These are phyloP conservation scores for Tethea ocularis DNA, from an alignment of 2,888 invertebrate genomes.

Conservation along the genomic window DNA sequence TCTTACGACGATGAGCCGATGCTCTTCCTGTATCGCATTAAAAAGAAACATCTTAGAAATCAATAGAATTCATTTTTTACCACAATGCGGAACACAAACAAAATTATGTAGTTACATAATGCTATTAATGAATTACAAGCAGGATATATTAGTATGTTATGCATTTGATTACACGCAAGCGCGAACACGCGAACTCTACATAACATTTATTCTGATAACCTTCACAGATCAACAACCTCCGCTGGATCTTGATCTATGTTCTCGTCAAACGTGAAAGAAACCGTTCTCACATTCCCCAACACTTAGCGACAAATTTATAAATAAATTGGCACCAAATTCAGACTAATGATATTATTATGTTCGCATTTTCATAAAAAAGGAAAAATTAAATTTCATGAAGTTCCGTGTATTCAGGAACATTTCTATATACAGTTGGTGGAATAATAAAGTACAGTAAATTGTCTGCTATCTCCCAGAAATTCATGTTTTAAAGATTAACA, in stretches of 20 bases:
- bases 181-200: slow-evolving; percentile 1
- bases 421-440: neutral
- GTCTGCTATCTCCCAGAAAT: slow-evolving; percentile 1
- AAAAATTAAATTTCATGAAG: neutral
- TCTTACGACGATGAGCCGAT: neutral
- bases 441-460: neutral
- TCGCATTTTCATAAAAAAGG: neutral
- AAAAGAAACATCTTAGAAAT: slow-evolving; percentile 4
- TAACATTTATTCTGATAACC: neutral
- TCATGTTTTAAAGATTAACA: slow-evolving; percentile 1
- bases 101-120: neutral
- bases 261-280: neutral
- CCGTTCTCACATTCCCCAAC: no score
- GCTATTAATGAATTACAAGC: slow-evolving; percentile 5
- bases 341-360: neutral
- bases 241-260: neutral
- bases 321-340: neutral
- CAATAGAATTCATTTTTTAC: neutral
- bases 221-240: slow-evolving; percentile 3
- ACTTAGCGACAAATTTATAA: neutral
- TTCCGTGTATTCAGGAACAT: neutral
- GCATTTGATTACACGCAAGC: neutral
- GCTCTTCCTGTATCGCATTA: neutral
- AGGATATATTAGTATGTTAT: neutral
- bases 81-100: neutral